phyloP scores from a whole-genome alignment of 2,113 vertebrate species.

The Zootoca vivipara region DNA sequence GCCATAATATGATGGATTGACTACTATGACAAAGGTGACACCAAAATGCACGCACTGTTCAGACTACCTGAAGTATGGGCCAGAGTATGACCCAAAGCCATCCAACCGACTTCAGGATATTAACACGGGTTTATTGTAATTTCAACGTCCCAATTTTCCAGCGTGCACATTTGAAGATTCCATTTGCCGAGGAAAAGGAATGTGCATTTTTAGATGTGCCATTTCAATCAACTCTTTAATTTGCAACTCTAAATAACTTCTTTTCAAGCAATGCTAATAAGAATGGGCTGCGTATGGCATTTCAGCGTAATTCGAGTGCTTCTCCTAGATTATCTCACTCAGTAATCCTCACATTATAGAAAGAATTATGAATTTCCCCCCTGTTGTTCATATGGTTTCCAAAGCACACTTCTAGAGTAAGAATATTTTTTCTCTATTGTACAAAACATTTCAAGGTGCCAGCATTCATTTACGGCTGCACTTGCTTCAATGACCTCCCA shows the following conservation, averaged over 20 bases:
- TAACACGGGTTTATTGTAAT: neutral
- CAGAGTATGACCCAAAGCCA: neutral
- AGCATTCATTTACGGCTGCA: conserved; percentile 72
- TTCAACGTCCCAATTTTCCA: neutral
- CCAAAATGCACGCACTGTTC: neutral
- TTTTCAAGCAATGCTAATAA: neutral
- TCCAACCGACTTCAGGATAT: neutral
- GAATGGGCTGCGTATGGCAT: neutral
- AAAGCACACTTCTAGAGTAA: neutral
- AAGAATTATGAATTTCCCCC: neutral
- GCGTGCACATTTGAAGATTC: neutral
- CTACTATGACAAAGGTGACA: neutral
- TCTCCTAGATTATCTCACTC: neutral
- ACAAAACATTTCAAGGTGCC: conserved; percentile 65
- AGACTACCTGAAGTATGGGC: neutral
- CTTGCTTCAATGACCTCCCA: conserved; percentile 66
- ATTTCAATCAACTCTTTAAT: neutral
- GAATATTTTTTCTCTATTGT: conserved; percentile 15
- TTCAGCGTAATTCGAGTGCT: neutral
- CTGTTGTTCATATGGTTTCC: neutral
- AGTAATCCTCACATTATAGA: neutral
- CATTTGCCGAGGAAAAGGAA: neutral
- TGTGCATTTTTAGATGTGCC: neutral
- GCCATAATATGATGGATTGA: neutral
- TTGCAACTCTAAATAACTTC: neutral